phyloP scores from a whole-genome alignment of 2,888 invertebrate genomes.

The Troides aeacus region DNA sequence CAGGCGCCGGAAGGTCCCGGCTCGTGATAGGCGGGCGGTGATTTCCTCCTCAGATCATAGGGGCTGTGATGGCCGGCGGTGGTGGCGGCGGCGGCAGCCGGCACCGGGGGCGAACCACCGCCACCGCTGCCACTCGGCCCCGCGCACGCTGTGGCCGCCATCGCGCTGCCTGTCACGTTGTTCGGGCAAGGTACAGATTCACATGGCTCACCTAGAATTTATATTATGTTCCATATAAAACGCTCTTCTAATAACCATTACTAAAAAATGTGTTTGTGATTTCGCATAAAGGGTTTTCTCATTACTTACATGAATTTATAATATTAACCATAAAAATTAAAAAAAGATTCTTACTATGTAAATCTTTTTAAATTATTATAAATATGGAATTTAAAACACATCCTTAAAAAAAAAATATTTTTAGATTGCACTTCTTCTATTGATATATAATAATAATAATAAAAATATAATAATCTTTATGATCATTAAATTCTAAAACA shows the following conservation, averaged over 20 bases:
- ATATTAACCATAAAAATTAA: no score
- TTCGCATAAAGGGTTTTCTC: no score
- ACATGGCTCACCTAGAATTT: constrained; percentile 85
- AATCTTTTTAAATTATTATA: no score
- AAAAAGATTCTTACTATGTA: no score
- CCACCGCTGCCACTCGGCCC: constrained; percentile 76
- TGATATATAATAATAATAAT: no score
- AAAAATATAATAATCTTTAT: no score
- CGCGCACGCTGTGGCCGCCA: constrained; percentile 74
- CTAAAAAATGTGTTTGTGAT: no score
- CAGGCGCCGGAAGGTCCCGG: constrained; percentile 82
- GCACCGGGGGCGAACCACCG: constrained; percentile 76
- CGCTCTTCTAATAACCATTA: constrained; percentile 8
- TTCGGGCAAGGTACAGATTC: constrained; percentile 87
- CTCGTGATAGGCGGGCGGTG: constrained; percentile 85
- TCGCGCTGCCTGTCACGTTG: constrained; percentile 78
- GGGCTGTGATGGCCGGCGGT: constrained; percentile 91
- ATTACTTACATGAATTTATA: no score
- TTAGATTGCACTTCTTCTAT: no score
- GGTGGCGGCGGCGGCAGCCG: constrained; percentile 83
- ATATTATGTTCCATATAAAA: constrained; percentile 8
- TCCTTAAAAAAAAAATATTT: no score
- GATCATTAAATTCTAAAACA: not conserved
- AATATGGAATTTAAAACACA: no score
- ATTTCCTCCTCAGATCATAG: constrained; percentile 93